Percentiles rank a stretch among this genome's conserved stretches.
phyloP scores from a whole-genome alignment of 2,888 invertebrate genomes.

The Apantesis nais region DNA sequence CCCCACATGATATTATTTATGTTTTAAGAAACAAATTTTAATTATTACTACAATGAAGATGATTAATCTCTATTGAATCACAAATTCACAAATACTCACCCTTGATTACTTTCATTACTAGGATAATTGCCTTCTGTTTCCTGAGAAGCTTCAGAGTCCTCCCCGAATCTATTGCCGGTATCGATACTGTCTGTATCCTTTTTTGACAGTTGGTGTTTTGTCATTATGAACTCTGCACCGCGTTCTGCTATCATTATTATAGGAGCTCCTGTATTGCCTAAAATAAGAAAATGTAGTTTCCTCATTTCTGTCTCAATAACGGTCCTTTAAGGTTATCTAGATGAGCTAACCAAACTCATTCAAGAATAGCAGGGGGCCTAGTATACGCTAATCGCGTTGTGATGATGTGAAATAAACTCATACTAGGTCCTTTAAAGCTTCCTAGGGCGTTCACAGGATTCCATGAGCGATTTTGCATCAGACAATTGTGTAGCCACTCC shows the following conservation, averaged over 20 bases:
- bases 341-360: too few relatives aligned
- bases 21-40: too few relatives aligned
- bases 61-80: neutral
- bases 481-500: too few relatives aligned
- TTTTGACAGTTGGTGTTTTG: slow-evolving; percentile 73
- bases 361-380: too few relatives aligned
- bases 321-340: too few relatives aligned
- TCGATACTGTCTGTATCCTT: slow-evolving; percentile 48
- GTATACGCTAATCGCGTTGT: too few relatives aligned
- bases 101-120: slow-evolving; percentile 34
- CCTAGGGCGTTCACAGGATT: too few relatives aligned
- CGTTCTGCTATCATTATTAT: slow-evolving; percentile 87
- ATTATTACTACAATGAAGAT: neutral
- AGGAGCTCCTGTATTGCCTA: slow-evolving; percentile 86
- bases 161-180: slow-evolving; percentile 58
- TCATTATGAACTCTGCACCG: slow-evolving; percentile 81
- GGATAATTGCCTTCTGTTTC: slow-evolving; percentile 41
- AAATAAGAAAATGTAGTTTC: slow-evolving; percentile 12
- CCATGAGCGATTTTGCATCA: too few relatives aligned
- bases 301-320: too few relatives aligned
- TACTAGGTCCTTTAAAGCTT: too few relatives aligned
- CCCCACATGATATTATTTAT: too few relatives aligned
- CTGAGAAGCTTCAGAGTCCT: slow-evolving; percentile 32
- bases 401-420: too few relatives aligned
- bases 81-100: slow-evolving; percentile 24